phyloP scores from a whole-genome alignment of 2,113 vertebrate species.

The Gymnobelideus leadbeateri region DNA sequence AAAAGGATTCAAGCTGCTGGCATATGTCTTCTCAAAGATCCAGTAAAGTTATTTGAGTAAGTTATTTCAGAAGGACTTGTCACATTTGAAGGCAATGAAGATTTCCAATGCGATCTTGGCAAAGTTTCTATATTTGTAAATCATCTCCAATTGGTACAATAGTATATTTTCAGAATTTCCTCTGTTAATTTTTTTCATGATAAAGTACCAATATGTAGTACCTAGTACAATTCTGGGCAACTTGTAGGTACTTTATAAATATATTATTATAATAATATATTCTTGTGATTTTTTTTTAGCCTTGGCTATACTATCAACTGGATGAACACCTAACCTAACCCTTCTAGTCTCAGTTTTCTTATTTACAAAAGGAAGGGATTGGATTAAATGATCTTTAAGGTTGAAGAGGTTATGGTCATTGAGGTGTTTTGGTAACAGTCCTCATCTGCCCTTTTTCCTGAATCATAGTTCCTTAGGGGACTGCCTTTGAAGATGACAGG shows the following conservation, averaged over 20 bases:
- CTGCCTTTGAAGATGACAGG: neutral
- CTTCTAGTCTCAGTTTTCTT: neutral
- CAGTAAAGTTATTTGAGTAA: neutral
- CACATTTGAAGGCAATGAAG: neutral
- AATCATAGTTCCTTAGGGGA: accelerated
- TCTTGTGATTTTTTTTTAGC: neutral
- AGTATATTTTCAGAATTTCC: neutral
- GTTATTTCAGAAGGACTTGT: neutral
- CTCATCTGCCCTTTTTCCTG: neutral
- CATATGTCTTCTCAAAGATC: neutral
- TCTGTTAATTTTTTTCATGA: neutral
- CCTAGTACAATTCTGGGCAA: neutral
- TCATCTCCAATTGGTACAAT: neutral
- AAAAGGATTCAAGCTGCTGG: neutral
- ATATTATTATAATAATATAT: neutral
- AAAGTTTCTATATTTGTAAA: accelerated
- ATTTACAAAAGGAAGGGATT: accelerated
- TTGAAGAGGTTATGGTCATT: neutral
- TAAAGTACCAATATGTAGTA: no score
- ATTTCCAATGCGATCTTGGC: neutral
- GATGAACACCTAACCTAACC: neutral
- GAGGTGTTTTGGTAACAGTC: accelerated
- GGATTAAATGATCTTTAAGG: accelerated
- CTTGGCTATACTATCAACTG: no score
- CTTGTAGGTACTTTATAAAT: no score